Base-by-base conservation (phyloP, 2,888 invertebrate genomes). In the Gordius sp. region DNA sequence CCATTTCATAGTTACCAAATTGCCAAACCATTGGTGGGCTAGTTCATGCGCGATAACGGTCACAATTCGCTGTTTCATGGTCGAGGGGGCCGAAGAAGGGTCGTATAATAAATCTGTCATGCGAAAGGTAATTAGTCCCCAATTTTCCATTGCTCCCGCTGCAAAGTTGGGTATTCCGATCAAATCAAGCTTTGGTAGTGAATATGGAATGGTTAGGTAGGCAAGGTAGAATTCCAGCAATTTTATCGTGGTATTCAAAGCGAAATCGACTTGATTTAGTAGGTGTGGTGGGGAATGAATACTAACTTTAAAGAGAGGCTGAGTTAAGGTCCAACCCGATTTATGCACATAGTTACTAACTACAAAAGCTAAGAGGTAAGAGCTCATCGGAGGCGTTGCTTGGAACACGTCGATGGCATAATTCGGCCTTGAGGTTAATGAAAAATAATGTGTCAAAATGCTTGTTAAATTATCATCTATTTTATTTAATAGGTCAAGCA, bases 61-160 rank as follows among this genome's bases (percentile, higher is more conserved):
- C 23, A 20, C 47, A 23, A 47, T 20, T 8, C 20, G 8, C 23
- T 47, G 47, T 20, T 47, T 47, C 4, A 47, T 23, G 20, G 4
- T 47, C 20, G 8, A 13, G 4, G 47, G 47, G 47, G n/a, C 20
- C 4, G 8, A 47, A 4, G 4, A 8, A 8, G 47, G 23, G 20
- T n/a, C 13, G 23, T 47, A 47, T 47, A 47, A 20, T n/a, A 47
- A n/a, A n/a, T 47, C 47, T 18, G n/a, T 47, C 47, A 47, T 47
- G 8, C 47, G 8, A 20, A 47, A 47, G 20, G 47, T 47, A n/a
- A 47, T 47, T 47, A 47, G 4, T 18, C 65, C 65, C 64, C 64
- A 66, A 59, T 66, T 66, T 56, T 65, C 65, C 65, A 65, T 65
- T 1, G 65, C 65, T 2, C 65, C 65, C 52, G 65, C 64, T 25